Evolutionary conservation across 1,140 invertebrate genomes (phyloP), one percentile per base, ranked within the genome.

Genomic region (Papilio polyxenes): DNA sequence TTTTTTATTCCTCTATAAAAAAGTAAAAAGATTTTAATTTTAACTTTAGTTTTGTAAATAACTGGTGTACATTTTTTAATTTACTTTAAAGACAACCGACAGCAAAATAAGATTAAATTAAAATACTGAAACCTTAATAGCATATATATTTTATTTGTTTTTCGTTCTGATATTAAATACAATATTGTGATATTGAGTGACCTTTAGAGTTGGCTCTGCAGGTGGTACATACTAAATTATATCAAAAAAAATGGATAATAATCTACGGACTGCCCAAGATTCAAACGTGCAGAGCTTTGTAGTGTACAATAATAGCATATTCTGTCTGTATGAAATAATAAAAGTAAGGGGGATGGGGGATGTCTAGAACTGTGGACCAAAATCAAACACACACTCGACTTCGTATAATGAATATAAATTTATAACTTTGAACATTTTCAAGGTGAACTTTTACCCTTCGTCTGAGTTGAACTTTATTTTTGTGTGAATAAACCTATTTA

Each of bases 361-460:
- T 2, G n/a, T 17, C 17, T 8, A n/a, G 13, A 37, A 56, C 48
- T 77, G 49, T 11, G 49, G 48, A 53, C 75, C 20, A 31, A 49
- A 77, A 56, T 49, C 75, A 77, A 77, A 53, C 49, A 75, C 48
- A 51, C 20, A 49, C 74, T 75, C 74, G 44, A 49, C 17, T 77
- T 77, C 23, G 75, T 20, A 53, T 53, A 51, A 77, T 77, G 75
- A 77, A 77, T 77, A 77, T 49, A 77, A 53, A 77, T 75, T 75
- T 11, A 75, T 53, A 77, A 56, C 20, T 56, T 37, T 77, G 0
- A 53, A 53, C 75, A 75, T 49, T 37, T n/a, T 53, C 48, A 77
- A 77, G 75, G 75, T 77, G 75, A 77, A 51, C 75, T 77, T 77
- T 77, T 77, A 53, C 75, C 75, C 75, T 77, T 56, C 75, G 75